These are phyloP conservation scores for Dunckerocampus dactyliophorus DNA, from an alignment of 2,113 vertebrate species.

Conservation along the genomic window DNA sequence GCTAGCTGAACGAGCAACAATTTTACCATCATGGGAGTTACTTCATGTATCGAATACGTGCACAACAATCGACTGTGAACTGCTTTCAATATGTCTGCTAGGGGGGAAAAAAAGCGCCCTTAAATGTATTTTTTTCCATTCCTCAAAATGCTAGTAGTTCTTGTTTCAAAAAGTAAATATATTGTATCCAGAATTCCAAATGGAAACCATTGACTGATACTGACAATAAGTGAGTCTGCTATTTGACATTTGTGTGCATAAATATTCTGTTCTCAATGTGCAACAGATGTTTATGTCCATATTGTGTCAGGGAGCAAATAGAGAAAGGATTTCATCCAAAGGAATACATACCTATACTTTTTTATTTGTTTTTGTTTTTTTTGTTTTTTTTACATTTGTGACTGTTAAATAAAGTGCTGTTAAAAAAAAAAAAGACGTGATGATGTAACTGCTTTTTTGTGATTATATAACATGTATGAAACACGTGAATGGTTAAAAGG, in stretches of 20 bases:
- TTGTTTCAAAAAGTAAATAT: constrained; percentile 11
- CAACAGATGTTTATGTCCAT: constrained; percentile 9
- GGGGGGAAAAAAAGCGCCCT: constrained; percentile 14
- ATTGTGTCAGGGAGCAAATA: constrained; percentile 13
- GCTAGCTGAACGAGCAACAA: constrained; percentile 2
- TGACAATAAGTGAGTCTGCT: constrained; percentile 1
- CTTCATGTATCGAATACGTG: constrained; percentile 13
- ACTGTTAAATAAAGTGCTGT: constrained; percentile 59
- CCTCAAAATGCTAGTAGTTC: constrained; percentile 13
- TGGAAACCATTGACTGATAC: constrained; percentile 40
- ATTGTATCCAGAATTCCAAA: constrained; percentile 23
- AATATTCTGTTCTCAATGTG: constrained; percentile 5
- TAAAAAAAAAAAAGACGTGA: constrained; percentile 23
- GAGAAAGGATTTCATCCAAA: constrained; percentile 23
- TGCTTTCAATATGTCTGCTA: constrained; percentile 18
- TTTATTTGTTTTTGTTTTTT: too few relatives aligned
- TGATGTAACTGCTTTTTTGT: background rate
- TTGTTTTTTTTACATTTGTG: constrained; percentile 21
- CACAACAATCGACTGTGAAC: background rate
- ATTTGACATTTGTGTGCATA: constrained; percentile 25
- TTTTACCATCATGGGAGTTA: constrained; percentile 1
- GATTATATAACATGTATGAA: constrained; percentile 12
- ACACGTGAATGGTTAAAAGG: background rate
- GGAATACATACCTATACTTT: constrained; percentile 22
- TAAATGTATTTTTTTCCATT: constrained; percentile 20